A percentile compares a stretch with the other conserved stretches of the same genome.
phyloP scores from a whole-genome alignment of 37 sponge, comb jelly and placozoan genomes.

The Corticium candelabrum region DNA sequence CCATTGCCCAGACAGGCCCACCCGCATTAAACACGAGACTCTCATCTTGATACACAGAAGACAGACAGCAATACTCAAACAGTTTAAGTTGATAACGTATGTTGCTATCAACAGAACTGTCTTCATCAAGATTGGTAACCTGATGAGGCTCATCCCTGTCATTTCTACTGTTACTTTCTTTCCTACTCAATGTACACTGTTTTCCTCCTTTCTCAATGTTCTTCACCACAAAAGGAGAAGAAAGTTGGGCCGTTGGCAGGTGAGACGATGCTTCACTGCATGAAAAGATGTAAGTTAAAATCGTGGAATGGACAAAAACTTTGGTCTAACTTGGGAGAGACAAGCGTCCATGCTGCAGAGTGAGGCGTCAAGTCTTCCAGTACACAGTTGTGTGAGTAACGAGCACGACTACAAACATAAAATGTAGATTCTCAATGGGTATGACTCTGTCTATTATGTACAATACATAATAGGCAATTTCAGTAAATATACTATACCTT shows the following conservation, averaged over 20 bases:
- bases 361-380: not conserved
- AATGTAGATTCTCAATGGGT: no score
- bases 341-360: not conserved
- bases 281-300: not conserved
- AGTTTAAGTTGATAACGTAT: no score
- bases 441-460: no score
- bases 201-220: not conserved
- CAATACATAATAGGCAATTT: no score
- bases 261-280: not conserved
- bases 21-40: not conserved
- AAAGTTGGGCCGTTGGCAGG: conserved; percentile 1
- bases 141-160: no score
- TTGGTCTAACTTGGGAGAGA: not conserved
- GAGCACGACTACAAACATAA: no score
- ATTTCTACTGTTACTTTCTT: not conserved
- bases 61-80: no score
- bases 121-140: no score
- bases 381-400: no score
- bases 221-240: not conserved
- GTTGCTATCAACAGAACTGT: no score
- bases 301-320: not conserved
- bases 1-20: not conserved
- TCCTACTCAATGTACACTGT: not conserved
- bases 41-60: not conserved
- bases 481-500: not conserved